Conservation (phyloP, 2,113 vertebrate genomes). For the Macrotis lagotis region DNA sequence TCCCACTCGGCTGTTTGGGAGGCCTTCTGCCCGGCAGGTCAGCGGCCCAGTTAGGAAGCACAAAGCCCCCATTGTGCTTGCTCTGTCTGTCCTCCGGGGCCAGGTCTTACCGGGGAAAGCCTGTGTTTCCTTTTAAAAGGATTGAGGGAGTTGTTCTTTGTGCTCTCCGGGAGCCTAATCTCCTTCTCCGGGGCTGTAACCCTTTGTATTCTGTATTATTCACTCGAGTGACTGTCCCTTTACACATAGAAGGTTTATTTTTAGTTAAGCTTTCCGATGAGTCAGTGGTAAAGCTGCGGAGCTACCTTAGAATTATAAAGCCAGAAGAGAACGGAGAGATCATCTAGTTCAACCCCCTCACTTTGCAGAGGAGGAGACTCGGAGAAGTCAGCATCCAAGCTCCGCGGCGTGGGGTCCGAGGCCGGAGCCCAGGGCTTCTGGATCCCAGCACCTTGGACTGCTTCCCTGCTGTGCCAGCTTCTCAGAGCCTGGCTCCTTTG, state of each 20-base stretch:
- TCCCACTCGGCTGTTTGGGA: too few species aligned
- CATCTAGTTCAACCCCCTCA: not conserved
- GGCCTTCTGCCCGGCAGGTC: not conserved
- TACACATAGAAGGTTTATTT: conserved; percentile 21
- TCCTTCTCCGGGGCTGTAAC: conserved; percentile 21
- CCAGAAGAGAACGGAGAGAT: not conserved
- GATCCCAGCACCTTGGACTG: not conserved
- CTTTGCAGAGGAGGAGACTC: not conserved
- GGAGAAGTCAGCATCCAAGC: not conserved
- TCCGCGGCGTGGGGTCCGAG: not conserved
- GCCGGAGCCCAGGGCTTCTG: not conserved
- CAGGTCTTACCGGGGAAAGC: conserved; percentile 2
- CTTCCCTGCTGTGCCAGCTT: not conserved
- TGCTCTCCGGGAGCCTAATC: conserved; percentile 9
- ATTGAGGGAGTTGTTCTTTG: conserved; percentile 36
- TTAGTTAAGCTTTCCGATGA: not conserved
- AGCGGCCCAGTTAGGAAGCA: conserved; percentile 39
- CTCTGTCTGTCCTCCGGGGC: conserved; percentile 10
- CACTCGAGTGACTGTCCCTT: not conserved
- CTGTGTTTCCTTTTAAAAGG: conserved; percentile 8
- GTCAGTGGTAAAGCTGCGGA: conserved; percentile 7
- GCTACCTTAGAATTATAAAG: not conserved
- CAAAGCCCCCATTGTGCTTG: not conserved
- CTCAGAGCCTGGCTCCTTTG: conserved; percentile 6
- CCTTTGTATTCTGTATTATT: conserved; percentile 16